A percentile compares a stretch with the other conserved stretches of the same genome.
Evolutionary conservation across 1,140 invertebrate species (phyloP).

Genomic region (Pararge aegeria): DNA sequence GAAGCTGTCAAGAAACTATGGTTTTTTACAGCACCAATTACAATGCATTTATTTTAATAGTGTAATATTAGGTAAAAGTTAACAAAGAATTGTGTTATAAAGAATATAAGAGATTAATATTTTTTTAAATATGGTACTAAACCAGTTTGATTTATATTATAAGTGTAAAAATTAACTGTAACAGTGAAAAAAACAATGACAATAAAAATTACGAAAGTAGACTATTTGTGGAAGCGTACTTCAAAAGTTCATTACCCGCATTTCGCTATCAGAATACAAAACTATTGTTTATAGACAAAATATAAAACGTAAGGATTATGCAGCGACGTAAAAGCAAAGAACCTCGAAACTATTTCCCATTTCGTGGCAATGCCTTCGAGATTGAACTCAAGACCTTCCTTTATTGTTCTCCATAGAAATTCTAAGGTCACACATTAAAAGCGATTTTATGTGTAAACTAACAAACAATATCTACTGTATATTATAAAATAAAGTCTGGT

Average conservation of each 20-base stretch:
- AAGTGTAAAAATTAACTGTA: background rate
- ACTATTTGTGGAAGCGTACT: constrained; percentile 15
- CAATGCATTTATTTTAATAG: no score
- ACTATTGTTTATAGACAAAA: constrained; percentile 21
- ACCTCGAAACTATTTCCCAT: constrained; percentile 35
- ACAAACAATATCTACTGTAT: no score
- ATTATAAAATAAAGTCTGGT: no score
- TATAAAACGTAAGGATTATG: background rate
- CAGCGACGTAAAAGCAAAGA: constrained; percentile 23
- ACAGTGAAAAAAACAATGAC: background rate
- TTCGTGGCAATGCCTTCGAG: constrained; percentile 28
- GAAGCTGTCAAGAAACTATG: no score
- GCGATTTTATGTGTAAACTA: background rate
- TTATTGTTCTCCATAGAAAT: constrained; percentile 45
- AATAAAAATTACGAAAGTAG: background rate
- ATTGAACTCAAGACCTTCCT: constrained; percentile 25
- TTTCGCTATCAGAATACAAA: constrained; percentile 5
- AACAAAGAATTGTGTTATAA: no score
- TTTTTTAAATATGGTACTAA: no score
- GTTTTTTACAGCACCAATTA: no score
- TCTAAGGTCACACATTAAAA: constrained; percentile 42
- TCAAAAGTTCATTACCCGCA: constrained; percentile 31
- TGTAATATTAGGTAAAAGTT: no score
- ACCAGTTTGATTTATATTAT: background rate
- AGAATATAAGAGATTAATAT: no score